Conservation (phyloP, 2,797 vertebrate species). For the Percopsis omiscomaycus region DNA sequence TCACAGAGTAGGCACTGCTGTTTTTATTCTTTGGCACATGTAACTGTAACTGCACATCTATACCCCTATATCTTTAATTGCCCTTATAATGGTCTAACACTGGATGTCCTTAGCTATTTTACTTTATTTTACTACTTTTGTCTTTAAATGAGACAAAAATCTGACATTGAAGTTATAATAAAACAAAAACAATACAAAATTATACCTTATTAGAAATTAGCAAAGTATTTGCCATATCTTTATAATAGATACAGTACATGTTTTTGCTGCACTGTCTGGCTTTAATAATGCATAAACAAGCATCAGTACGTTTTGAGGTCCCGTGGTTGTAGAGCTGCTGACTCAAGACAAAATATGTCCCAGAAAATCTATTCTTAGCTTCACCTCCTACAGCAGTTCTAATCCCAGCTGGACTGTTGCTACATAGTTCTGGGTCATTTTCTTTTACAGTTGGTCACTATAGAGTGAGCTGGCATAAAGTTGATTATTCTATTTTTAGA, state of each 20-base stretch:
- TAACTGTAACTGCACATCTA: not conserved
- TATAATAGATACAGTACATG: constrained; percentile 15
- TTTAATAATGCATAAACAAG: constrained; percentile 44
- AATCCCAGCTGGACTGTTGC: constrained; percentile 38
- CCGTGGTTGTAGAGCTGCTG: constrained; percentile 57
- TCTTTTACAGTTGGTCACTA: constrained; percentile 31
- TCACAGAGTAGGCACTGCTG: constrained; percentile 83
- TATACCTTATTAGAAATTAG: not conserved
- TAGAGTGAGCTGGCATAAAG: constrained; percentile 1
- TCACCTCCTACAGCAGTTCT: constrained; percentile 47
- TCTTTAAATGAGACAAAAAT: no score
- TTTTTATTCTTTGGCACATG: not conserved
- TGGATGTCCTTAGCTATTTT: not conserved
- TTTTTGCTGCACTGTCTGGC: constrained; percentile 18
- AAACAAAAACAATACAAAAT: not conserved
- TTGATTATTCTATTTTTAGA: constrained; percentile 7
- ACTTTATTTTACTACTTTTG: no score
- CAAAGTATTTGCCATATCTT: constrained; percentile 12
- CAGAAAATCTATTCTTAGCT: constrained; percentile 71
- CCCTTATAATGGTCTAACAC: not conserved
- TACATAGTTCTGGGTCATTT: constrained; percentile 39
- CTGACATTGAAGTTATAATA: not conserved
- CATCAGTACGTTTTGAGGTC: constrained; percentile 53
- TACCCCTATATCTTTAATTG: not conserved
- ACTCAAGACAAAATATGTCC: constrained; percentile 65